These are phyloP conservation scores for Dendrolimus kikuchii DNA, from an alignment of 1,140 invertebrate genomes.

Conservation along the genomic window DNA sequence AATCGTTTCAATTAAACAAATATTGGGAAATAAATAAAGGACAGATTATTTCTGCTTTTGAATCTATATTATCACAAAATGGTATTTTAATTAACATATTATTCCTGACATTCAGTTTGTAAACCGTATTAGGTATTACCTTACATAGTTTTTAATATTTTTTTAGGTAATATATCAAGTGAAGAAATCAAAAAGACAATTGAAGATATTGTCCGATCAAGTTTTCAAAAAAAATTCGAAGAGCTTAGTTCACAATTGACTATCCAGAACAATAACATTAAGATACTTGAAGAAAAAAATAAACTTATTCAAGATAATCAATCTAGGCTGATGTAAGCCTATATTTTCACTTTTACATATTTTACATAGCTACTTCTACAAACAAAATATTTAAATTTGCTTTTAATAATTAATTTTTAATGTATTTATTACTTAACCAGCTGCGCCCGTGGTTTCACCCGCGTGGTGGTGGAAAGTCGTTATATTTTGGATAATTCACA, in stretches of 20 bases:
- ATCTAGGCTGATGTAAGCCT: slow-evolving; percentile 36
- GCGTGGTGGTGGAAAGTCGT: too few relatives aligned
- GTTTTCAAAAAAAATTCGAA: slow-evolving; percentile 38
- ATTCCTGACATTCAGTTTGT: too few relatives aligned
- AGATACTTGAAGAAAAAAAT: slow-evolving; percentile 27
- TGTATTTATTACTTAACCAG: too few relatives aligned
- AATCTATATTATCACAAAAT: neutral
- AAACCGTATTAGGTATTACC: too few relatives aligned
- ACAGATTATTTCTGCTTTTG: too few relatives aligned
- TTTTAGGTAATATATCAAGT: slow-evolving; percentile 9
- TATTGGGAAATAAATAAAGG: too few relatives aligned
- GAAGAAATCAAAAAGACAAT: slow-evolving; percentile 10
- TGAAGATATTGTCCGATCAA: slow-evolving; percentile 21
- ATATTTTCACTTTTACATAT: too few relatives aligned
- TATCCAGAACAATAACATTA: slow-evolving; percentile 26
- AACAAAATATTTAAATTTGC: too few relatives aligned
- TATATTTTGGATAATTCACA: too few relatives aligned
- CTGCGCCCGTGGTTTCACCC: too few relatives aligned
- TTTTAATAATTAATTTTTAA: too few relatives aligned
- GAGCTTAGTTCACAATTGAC: slow-evolving; percentile 26
- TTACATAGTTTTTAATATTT: neutral
- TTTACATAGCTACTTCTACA: too few relatives aligned
- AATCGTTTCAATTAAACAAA: neutral
- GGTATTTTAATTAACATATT: neutral
- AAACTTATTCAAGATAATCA: slow-evolving; percentile 33